Percentiles rank a stretch among this genome's conserved stretches.
Conservation (phyloP, 2,888 invertebrate genomes). For the Steinernema hermaphroditum region DNA sequence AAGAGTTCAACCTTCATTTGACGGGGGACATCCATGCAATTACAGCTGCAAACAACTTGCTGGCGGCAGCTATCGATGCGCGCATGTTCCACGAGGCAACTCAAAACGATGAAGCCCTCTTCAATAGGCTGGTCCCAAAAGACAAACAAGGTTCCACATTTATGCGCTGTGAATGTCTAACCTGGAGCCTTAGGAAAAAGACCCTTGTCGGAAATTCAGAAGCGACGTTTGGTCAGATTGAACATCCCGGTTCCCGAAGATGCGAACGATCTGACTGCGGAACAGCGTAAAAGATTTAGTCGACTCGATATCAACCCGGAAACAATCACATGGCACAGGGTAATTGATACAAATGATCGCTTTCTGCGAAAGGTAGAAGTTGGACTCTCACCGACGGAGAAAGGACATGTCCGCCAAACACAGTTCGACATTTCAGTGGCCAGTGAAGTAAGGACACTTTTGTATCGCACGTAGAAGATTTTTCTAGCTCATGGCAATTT, state of each 20-base stretch:
- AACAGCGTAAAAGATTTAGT: conserved; percentile 80
- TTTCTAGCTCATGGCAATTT: conserved; percentile 84
- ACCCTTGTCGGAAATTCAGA: conserved; percentile 83
- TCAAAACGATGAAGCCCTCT: conserved; percentile 79
- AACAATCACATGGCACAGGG: conserved; percentile 91
- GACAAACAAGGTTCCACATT: conserved; percentile 76
- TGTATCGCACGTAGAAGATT: background rate
- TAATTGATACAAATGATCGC: conserved; percentile 91
- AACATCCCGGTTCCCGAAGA: conserved; percentile 56
- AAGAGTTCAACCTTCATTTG: conserved; percentile 95
- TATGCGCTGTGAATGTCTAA: background rate
- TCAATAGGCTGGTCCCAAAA: conserved; percentile 82
- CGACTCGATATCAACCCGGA: conserved; percentile 85
- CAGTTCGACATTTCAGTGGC: conserved; percentile 92
- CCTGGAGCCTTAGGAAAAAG: conserved; percentile 67
- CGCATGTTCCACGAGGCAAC: conserved; percentile 94
- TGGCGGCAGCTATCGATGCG: conserved; percentile 95
- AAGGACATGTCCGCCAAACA: conserved; percentile 76
- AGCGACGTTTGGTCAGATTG: conserved; percentile 69
- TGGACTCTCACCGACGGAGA: conserved; percentile 88
- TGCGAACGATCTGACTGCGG: conserved; percentile 52
- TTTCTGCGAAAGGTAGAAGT: conserved; percentile 88
- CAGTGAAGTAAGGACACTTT: conserved; percentile 73
- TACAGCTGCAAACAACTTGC: conserved; percentile 92
- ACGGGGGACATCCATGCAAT: conserved; percentile 95